Conservation (phyloP, 2,797 vertebrate genomes). For the Acanthopagrus latus region DNA sequence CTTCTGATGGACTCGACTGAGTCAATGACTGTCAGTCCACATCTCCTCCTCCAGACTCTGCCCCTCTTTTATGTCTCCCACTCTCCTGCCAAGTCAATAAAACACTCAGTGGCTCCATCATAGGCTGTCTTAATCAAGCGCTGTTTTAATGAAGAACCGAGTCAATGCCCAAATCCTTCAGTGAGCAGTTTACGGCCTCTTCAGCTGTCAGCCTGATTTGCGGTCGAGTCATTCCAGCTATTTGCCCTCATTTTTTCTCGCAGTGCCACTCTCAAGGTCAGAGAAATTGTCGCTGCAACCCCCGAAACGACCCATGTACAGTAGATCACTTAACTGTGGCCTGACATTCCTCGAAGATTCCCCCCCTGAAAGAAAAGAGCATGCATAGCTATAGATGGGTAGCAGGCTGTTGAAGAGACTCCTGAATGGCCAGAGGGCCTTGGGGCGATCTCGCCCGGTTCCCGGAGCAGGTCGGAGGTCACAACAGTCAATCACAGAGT, state of each 20-base stretch:
- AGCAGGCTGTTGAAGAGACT: slow-evolving; percentile 48
- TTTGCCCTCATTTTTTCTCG: not conserved
- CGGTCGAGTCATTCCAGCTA: slow-evolving; percentile 11
- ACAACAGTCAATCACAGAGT: slow-evolving; percentile 81
- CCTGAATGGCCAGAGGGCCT: slow-evolving; percentile 73
- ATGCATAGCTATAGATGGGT: slow-evolving; percentile 56
- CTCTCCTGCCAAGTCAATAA: slow-evolving; percentile 69
- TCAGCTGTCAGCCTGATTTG: slow-evolving; percentile 51
- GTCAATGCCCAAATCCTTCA: slow-evolving; percentile 13
- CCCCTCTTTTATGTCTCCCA: slow-evolving; percentile 48
- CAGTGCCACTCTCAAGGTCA: slow-evolving; percentile 30
- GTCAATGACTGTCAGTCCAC: slow-evolving; percentile 84
- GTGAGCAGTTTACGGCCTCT: slow-evolving; percentile 18
- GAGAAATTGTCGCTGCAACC: slow-evolving; percentile 23
- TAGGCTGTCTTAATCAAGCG: slow-evolving; percentile 29
- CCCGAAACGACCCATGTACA: slow-evolving; percentile 39
- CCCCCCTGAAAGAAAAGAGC: slow-evolving; percentile 57
- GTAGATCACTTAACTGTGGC: slow-evolving; percentile 49
- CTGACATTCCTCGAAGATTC: slow-evolving; percentile 51
- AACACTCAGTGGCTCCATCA: slow-evolving; percentile 63
- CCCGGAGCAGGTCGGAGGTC: slow-evolving; percentile 78
- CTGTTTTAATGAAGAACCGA: slow-evolving; percentile 40
- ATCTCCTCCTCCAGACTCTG: slow-evolving; percentile 46
- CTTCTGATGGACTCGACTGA: slow-evolving; percentile 78
- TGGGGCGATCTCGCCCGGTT: slow-evolving; percentile 65